Evolutionary conservation across 2,888 invertebrate species (phyloP).

Genomic region (Drosophila subquinaria): DNA sequence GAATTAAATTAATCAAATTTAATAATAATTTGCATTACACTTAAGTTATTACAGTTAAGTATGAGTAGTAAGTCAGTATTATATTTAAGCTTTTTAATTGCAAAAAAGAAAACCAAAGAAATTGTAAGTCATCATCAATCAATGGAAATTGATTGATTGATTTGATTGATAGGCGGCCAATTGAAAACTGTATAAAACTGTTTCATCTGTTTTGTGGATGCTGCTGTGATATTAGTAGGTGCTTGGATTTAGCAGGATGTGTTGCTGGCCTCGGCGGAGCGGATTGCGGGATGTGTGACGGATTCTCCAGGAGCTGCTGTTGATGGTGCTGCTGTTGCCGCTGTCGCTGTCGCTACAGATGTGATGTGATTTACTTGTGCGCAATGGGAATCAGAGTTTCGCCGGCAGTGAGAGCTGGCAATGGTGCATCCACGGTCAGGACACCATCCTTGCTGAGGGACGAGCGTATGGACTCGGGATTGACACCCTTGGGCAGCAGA

Average conservation of each 20-base stretch:
- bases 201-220: conserved; percentile 2
- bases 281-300: conserved; percentile 7
- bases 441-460: conserved; percentile 98
- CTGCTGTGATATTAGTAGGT: conserved; percentile 45
- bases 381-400: conserved; percentile 86
- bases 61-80: conserved; percentile 81
- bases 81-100: conserved; percentile 65
- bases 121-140: conserved; percentile 7
- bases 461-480: conserved; percentile 98
- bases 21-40: conserved; percentile 79
- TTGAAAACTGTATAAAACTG: conserved; percentile 1
- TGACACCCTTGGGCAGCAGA: conserved; percentile 97
- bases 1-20: conserved; percentile 80
- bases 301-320: background rate
- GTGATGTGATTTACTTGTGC: conserved; percentile 81
- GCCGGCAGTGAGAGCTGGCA: conserved; percentile 90
- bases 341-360: background rate
- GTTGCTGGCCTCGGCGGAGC: conserved; percentile 17
- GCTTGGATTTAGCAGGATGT: conserved; percentile 35
- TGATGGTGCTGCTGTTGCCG: conserved; percentile 10
- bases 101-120: conserved; percentile 43
- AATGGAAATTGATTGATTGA: conserved; percentile 22
- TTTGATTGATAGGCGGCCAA: conserved; percentile 27
- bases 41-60: conserved; percentile 77
- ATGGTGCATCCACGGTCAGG: conserved; percentile 97